Percentiles rank a stretch among this genome's conserved stretches.
Conservation (phyloP, 2,113 vertebrate species). For the Reinhardtius hippoglossoides region DNA sequence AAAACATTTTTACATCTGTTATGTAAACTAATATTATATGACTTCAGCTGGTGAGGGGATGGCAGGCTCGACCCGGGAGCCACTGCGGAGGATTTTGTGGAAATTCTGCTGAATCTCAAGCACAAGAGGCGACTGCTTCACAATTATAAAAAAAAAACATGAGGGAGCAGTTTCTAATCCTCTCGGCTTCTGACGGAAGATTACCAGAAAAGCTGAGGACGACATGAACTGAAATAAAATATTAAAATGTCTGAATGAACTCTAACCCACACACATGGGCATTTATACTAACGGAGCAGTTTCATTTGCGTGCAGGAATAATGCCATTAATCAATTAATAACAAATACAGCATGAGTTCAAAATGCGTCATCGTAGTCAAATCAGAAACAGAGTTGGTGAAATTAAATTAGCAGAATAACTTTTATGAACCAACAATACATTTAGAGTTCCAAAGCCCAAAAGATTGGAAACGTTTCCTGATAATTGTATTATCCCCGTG, state of each 20-base stretch:
- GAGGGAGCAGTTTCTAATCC: not conserved
- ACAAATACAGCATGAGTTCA: too few relatives aligned
- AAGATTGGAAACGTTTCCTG: too few relatives aligned
- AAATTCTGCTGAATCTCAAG: conserved; percentile 3
- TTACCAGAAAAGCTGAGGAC: not conserved
- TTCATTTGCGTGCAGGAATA: too few relatives aligned
- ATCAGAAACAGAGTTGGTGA: too few relatives aligned
- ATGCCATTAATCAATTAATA: too few relatives aligned
- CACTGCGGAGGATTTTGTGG: not conserved
- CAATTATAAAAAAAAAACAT: not conserved
- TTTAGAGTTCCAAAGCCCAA: too few relatives aligned
- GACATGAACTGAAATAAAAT: not conserved
- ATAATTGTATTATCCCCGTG: too few relatives aligned
- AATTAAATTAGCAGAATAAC: too few relatives aligned
- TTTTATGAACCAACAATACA: too few relatives aligned
- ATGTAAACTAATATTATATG: not conserved
- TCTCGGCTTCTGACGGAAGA: not conserved
- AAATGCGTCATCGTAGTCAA: too few relatives aligned
- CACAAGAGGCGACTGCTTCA: not conserved
- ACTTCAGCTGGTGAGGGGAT: not conserved
- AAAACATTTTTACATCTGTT: conserved; percentile 13
- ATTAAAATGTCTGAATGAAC: not conserved
- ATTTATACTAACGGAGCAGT: too few relatives aligned
- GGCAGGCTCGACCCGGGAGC: not conserved
- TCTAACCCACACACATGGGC: not conserved